Percentiles rank a stretch among this genome's conserved stretches.
phyloP scores from a whole-genome alignment of 2,797 vertebrate genomes.

The Molothrus aeneus region DNA sequence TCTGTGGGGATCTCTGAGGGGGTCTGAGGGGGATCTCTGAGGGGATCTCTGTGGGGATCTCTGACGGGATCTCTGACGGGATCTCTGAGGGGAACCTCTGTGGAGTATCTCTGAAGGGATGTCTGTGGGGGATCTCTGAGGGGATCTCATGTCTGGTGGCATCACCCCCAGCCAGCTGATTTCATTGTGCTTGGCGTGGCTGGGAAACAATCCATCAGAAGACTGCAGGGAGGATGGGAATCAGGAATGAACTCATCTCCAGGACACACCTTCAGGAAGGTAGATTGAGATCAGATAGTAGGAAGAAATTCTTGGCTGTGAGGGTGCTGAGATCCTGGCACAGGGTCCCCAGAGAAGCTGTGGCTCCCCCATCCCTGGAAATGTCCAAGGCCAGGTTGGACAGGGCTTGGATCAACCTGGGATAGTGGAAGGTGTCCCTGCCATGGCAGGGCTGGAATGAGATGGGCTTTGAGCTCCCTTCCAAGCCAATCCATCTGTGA shows the following conservation, averaged over 20 bases:
- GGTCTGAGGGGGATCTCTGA: neutral
- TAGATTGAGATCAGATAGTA: neutral
- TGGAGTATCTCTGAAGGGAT: too few species aligned
- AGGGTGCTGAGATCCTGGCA: neutral
- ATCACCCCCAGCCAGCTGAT: neutral
- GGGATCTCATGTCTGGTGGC: neutral
- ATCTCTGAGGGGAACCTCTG: neutral
- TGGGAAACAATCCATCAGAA: neutral
- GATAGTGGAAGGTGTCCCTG: neutral
- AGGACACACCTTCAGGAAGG: neutral
- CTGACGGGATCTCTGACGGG: neutral
- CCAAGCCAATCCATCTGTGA: neutral
- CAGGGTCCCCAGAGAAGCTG: neutral
- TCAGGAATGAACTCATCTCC: neutral
- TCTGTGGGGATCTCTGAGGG: neutral
- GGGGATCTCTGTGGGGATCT: neutral
- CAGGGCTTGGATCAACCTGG: fast-evolving
- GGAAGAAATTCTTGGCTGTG: neutral
- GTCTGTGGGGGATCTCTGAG: neutral
- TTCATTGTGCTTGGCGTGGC: neutral
- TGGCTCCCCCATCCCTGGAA: neutral
- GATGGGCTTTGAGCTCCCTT: neutral
- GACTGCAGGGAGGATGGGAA: neutral
- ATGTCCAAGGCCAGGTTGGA: neutral
- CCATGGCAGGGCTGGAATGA: fast-evolving